Evolutionary conservation across 1,140 invertebrate genomes (phyloP), one percentile per base, ranked within the genome.

Genomic region (Drosophila repletoides): DNA sequence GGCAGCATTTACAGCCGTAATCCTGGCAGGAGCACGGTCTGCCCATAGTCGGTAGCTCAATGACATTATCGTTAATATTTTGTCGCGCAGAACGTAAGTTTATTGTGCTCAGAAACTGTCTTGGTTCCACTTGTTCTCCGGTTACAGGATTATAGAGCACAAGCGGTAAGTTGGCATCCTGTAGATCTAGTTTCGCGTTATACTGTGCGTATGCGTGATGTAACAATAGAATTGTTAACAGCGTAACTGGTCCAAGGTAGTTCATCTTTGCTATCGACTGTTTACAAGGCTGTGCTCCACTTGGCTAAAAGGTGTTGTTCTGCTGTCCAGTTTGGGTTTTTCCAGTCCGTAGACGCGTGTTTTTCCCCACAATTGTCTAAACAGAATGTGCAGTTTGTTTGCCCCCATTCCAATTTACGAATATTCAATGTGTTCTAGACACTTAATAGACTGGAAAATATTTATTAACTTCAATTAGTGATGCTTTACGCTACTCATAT

Each of bases 291-390:
- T 53, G 19, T 64, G 56, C 38, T 73, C 51, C 40, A 77, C 45
- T 71, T 73, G 14, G 12, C 5, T 33, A 22, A 26, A 28, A 15
- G 26, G 12, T 17, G 28, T 12, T 65, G 53, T 71, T 61, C 60
- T 29, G 28, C 34, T 31, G 40, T 21, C 24, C 28, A 12, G 14
- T 12, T 19, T 34, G 21, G 63, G 48, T 15, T 53, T 79, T 66
- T 33, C 72, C 10, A 45, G 41, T 45, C 41, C 41, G 46, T 21
- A 17, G 15, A 5, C 12, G 12, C 40, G 68, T 76, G 77, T 61
- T 86, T 63, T 86, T 36, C 59, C 26, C 17, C 41, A 58, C 80
- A 84, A 76, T 80, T 84, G 80, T 76, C n/a, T 43, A 86, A 86
- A 84, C 56, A 84, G 59, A 72, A 40, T 80, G 75, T 48, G 22